These are phyloP conservation scores for Conus canariensis DNA, from an alignment of 2,888 invertebrate genomes.

Conservation along the genomic window DNA sequence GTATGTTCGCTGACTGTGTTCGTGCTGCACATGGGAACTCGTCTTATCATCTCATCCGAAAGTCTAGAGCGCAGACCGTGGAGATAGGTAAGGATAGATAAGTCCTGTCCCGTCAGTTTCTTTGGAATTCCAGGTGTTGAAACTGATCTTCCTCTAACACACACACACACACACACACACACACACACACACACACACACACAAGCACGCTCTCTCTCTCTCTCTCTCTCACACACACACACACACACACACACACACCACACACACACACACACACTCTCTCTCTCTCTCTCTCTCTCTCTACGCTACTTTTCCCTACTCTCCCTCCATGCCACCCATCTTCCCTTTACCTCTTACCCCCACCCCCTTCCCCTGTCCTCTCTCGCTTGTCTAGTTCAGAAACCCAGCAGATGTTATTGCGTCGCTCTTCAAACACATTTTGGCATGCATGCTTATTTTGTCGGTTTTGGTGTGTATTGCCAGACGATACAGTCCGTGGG, in stretches of 20 bases:
- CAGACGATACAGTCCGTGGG: not conserved
- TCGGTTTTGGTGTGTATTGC: not conserved
- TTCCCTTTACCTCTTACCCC: not conserved
- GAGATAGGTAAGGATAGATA: no score
- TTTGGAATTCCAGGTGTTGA: no score
- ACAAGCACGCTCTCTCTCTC: no score
- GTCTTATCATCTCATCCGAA: no score
- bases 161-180: not conserved
- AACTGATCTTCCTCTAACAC: no score
- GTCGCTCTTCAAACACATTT: not conserved
- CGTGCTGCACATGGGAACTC: no score
- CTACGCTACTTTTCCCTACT: not conserved
- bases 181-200: no score
- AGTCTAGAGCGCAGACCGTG: no score
- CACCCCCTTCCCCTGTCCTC: not conserved
- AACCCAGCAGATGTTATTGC: not conserved
- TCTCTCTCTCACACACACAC: no score
- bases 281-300: conserved; percentile 16
- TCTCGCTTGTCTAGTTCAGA: not conserved
- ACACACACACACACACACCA: no score
- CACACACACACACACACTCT: not conserved
- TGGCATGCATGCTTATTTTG: not conserved
- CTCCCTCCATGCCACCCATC: not conserved
- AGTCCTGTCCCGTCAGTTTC: no score
- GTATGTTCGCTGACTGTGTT: no score